Evolutionary conservation across 2,888 invertebrate genomes (phyloP).

Genomic region (Apocheima hispidaria): DNA sequence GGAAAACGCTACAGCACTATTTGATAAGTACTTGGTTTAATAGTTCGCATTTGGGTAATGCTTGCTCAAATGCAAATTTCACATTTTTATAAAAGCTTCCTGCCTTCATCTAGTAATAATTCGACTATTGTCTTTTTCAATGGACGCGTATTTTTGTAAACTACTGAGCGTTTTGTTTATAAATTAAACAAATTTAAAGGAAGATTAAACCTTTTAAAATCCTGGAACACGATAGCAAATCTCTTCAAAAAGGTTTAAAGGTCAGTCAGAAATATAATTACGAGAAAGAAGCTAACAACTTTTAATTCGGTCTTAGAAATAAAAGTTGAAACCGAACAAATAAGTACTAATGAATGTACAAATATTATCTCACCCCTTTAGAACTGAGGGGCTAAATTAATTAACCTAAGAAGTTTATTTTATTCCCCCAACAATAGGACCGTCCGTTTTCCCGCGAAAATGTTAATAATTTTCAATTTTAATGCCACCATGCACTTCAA

Average conservation of each 20-base stretch:
- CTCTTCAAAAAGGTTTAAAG: conserved; percentile 5
- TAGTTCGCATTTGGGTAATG: no score
- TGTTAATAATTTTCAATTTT: conserved; percentile 76
- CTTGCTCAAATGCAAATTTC: no score
- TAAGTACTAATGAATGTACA: conserved; percentile 36
- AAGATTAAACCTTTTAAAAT: not conserved
- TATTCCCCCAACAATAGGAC: conserved; percentile 44
- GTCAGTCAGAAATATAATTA: conserved; percentile 8
- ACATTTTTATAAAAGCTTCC: no score
- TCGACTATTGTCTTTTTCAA: no score
- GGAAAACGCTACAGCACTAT: no score
- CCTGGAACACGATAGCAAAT: not conserved
- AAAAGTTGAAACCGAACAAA: conserved; percentile 30
- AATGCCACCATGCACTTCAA: conserved; percentile 81
- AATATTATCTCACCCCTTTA: conserved; percentile 33
- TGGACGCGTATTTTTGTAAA: not conserved
- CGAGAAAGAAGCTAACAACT: conserved; percentile 11
- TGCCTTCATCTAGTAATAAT: no score
- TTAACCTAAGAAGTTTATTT: conserved; percentile 45
- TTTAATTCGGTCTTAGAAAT: conserved; percentile 18
- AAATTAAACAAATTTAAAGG: not conserved
- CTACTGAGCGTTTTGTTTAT: not conserved
- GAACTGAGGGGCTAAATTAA: conserved; percentile 42
- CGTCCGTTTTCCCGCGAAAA: conserved; percentile 52
- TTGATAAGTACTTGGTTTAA: no score